A percentile compares a stretch with the other conserved stretches of the same genome.
phyloP scores from a whole-genome alignment of 2,797 vertebrate genomes.

The Pseudochromis fuscus region DNA sequence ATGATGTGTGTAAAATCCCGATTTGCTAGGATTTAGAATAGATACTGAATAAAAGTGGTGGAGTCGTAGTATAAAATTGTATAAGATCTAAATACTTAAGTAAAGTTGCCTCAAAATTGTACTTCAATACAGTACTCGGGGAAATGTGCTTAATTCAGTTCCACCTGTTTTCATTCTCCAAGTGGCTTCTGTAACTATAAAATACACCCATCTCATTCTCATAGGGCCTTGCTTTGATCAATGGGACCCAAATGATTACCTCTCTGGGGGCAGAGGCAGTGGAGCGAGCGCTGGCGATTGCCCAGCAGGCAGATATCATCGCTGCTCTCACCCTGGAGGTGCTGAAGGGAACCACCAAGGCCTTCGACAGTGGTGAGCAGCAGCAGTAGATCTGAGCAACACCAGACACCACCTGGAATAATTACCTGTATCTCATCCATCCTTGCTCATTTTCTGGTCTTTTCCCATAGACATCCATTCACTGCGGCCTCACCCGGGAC shows the following conservation, averaged over 20 bases:
- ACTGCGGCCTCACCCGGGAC: constrained; percentile 93
- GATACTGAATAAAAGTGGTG: not conserved
- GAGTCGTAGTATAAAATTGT: not conserved
- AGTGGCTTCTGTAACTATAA: not conserved
- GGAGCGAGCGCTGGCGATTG: constrained; percentile 92
- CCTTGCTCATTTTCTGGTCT: not conserved
- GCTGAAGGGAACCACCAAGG: constrained; percentile 96
- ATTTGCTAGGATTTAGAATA: not conserved
- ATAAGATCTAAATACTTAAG: not conserved
- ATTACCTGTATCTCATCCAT: not conserved
- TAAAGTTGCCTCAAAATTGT: not conserved
- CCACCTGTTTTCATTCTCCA: not conserved
- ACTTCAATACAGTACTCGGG: not conserved
- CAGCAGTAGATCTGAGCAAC: constrained; percentile 27
- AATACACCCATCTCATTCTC: not conserved
- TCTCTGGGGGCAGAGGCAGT: constrained; percentile 96
- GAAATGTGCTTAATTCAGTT: not conserved
- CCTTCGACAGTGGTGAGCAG: constrained; percentile 94
- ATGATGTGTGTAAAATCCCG: not conserved
- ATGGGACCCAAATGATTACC: constrained; percentile 99
- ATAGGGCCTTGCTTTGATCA: constrained; percentile 97
- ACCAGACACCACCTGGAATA: not conserved
- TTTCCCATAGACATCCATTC: constrained; percentile 90
- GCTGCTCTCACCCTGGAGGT: constrained; percentile 98
- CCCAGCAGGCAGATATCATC: constrained; percentile 94